A percentile compares a stretch with the other conserved stretches of the same genome.
Evolutionary conservation across 1,140 invertebrate genomes (phyloP).

Genomic region (Leptonema lineaticorne): DNA sequence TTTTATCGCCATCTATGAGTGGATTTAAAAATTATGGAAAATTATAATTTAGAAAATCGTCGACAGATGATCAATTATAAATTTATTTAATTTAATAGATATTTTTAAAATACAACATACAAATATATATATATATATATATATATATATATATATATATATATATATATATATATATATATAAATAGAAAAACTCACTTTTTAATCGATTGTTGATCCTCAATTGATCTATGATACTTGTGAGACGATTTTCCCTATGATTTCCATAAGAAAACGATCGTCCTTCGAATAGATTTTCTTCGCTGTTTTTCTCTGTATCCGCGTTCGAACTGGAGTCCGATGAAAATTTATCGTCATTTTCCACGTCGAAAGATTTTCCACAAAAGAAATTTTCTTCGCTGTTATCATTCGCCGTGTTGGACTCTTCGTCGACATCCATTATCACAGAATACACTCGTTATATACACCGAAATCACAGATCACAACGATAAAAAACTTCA

Average conservation of each 20-base stretch:
- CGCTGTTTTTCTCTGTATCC: background rate
- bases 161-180: too few species aligned
- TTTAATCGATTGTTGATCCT: conserved; percentile 50
- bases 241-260: conserved; percentile 50
- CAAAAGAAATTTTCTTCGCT: background rate
- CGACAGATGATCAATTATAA: too few species aligned
- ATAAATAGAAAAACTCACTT: conserved; percentile 49
- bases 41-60: too few species aligned
- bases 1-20: background rate
- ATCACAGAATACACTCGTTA: background rate
- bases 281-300: background rate
- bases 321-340: background rate
- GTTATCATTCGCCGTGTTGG: background rate
- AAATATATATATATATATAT: too few species aligned
- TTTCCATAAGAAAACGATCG: conserved; percentile 22
- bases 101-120: too few species aligned
- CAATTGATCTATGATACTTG: conserved; percentile 53
- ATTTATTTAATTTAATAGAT: too few species aligned
- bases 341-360: background rate
- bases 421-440: conserved; percentile 1
- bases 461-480: too few species aligned
- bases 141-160: too few species aligned
- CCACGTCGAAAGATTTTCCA: background rate
- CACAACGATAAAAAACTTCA: too few species aligned
- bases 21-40: conserved; percentile 15